Conservation (phyloP, 2,888 invertebrate species). For the Zeuzera pyrina region DNA sequence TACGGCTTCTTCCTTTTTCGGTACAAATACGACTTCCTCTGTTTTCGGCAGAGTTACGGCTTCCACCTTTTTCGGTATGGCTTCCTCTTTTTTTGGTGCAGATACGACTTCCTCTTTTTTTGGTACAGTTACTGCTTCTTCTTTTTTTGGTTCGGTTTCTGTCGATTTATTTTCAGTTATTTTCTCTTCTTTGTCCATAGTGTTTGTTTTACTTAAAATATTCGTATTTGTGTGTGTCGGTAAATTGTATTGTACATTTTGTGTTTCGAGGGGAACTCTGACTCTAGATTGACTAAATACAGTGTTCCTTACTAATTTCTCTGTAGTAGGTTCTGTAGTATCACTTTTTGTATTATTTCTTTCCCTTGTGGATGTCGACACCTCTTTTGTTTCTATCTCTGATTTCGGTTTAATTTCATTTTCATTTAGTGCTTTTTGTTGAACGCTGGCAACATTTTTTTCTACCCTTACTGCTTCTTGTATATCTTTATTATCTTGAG, state of each 20-base stretch:
- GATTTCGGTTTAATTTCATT: no score
- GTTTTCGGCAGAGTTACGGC: no score
- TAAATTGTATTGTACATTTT: constrained; percentile 9
- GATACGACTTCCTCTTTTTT: no score
- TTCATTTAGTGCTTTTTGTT: no score
- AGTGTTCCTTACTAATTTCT: constrained; percentile 54
- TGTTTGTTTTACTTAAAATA: constrained; percentile 1
- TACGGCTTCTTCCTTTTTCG: no score
- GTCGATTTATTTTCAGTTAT: not conserved
- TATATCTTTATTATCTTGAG: not conserved
- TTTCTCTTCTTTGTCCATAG: not conserved
- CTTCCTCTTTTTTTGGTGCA: no score
- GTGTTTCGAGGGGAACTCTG: constrained; percentile 41
- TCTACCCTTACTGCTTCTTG: constrained; percentile 5
- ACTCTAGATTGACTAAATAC: constrained; percentile 57
- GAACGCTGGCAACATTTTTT: no score
- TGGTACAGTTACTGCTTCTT: no score
- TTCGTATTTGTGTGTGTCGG: constrained; percentile 1
- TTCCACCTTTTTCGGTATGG: no score
- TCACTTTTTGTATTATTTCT: constrained; percentile 5
- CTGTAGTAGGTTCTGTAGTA: constrained; percentile 22
- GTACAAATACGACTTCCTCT: no score
- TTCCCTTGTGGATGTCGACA: no score
- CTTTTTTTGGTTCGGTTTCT: not conserved
- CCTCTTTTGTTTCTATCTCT: no score